Percentiles rank a stretch among this genome's conserved stretches.
These are phyloP conservation scores for Nothura maculosa DNA, from an alignment of 2,797 vertebrate species.

Conservation along the genomic window DNA sequence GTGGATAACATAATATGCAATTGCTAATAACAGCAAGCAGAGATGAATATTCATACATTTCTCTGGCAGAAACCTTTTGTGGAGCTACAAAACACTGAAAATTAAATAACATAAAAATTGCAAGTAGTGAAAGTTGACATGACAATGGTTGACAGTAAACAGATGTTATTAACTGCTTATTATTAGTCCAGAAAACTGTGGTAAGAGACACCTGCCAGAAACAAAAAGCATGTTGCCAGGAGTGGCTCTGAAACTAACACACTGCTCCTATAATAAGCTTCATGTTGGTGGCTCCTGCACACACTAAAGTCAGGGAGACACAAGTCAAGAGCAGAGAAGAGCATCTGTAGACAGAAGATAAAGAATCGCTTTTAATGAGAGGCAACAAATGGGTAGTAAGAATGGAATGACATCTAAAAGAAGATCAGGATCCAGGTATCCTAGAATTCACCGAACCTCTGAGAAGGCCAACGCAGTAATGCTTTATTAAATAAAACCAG, in stretches of 20 bases:
- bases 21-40: not conserved
- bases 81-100: not conserved
- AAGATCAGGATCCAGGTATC: not conserved
- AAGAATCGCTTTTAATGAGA: not conserved
- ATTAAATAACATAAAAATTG: not conserved
- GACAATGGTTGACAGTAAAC: not conserved
- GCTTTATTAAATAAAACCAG: not conserved
- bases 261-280: not conserved
- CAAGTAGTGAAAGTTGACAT: accelerated
- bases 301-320: accelerated
- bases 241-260: not conserved
- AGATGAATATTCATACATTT: not conserved
- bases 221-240: not conserved
- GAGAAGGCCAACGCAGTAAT: not conserved
- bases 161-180: not conserved
- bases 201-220: not conserved
- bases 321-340: not conserved
- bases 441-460: not conserved
- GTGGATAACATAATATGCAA: not conserved
- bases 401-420: not conserved
- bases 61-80: not conserved
- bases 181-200: not conserved
- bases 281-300: not conserved
- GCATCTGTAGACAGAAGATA: not conserved
- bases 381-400: not conserved